Conservation (phyloP, 2,797 vertebrate species). For the Pangasius sanitwongsei region DNA sequence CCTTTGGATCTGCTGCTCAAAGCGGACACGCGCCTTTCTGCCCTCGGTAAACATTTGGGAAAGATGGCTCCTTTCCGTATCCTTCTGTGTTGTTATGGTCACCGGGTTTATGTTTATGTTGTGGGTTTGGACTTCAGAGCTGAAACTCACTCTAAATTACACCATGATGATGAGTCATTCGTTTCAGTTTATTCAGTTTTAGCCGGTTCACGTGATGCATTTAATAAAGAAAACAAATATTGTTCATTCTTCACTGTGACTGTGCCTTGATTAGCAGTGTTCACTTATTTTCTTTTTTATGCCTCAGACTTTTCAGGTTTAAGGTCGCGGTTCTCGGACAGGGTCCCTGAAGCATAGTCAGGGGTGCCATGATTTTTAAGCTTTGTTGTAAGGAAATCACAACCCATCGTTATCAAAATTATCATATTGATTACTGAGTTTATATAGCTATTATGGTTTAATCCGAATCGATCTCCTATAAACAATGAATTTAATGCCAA, state of each 20-base stretch:
- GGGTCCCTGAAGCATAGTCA: no score
- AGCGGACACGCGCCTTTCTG: not conserved
- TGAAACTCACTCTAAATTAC: not conserved
- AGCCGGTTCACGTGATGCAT: not conserved
- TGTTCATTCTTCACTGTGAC: not conserved
- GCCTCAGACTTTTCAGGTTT: no score
- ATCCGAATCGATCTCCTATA: not conserved
- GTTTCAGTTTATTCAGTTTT: not conserved
- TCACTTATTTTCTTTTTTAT: not conserved
- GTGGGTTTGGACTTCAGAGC: not conserved
- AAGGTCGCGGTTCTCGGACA: not conserved
- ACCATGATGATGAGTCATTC: not conserved
- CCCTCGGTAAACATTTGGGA: not conserved
- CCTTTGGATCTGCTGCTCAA: not conserved
- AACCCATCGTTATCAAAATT: not conserved
- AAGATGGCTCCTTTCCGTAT: not conserved
- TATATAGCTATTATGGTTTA: not conserved
- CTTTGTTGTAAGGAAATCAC: not conserved
- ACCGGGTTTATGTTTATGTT: conserved; percentile 5
- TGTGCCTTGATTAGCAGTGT: not conserved
- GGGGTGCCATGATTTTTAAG: not conserved
- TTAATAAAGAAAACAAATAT: not conserved
- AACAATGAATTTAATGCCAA: not conserved
- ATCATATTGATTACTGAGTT: not conserved
- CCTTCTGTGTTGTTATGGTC: not conserved